Evolutionary conservation across 2,113 vertebrate species (phyloP).

Genomic region (Eptatretus burgeri): DNA sequence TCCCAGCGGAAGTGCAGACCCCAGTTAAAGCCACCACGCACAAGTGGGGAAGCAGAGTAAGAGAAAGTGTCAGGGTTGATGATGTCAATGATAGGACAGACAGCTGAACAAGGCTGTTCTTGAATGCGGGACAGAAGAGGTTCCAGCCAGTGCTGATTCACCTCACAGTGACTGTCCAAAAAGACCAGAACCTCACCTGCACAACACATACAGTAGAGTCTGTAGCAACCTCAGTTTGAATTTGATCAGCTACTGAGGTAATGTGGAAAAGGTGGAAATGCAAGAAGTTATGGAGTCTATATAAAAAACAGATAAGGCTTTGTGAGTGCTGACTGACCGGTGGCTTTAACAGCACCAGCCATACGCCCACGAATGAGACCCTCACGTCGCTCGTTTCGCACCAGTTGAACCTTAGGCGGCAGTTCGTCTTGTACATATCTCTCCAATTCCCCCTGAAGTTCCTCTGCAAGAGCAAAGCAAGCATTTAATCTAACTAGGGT

Average conservation of each 20-base stretch:
- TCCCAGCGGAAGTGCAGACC: conserved; percentile 99
- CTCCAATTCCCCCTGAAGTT: conserved; percentile 46
- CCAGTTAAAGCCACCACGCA: conserved; percentile 91
- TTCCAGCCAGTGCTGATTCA: conserved; percentile 56
- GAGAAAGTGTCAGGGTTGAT: conserved; percentile 65
- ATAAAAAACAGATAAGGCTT: too few relatives aligned
- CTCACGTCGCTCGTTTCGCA: conserved; percentile 52
- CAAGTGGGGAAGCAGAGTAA: conserved; percentile 66
- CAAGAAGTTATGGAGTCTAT: too few relatives aligned
- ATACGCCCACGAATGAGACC: conserved; percentile 76
- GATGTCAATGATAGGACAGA: conserved; percentile 89
- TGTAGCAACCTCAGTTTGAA: too few relatives aligned
- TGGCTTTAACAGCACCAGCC: conserved; percentile 64
- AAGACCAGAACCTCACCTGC: conserved; percentile 68
- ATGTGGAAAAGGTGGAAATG: too few relatives aligned
- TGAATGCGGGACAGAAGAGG: conserved; percentile 37
- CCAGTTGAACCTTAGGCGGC: conserved; percentile 30
- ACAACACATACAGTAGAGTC: conserved; percentile 7
- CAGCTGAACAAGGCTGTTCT: conserved; percentile 29
- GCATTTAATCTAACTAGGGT: neutral
- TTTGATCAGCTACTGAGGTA: too few relatives aligned
- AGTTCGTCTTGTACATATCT: conserved; percentile 31
- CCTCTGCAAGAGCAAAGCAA: conserved; percentile 22
- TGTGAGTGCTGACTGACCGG: conserved; percentile 20
- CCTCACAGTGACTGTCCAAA: conserved; percentile 89